Conservation (phyloP, 2,797 vertebrate species). For the Austrolebias charrua region DNA sequence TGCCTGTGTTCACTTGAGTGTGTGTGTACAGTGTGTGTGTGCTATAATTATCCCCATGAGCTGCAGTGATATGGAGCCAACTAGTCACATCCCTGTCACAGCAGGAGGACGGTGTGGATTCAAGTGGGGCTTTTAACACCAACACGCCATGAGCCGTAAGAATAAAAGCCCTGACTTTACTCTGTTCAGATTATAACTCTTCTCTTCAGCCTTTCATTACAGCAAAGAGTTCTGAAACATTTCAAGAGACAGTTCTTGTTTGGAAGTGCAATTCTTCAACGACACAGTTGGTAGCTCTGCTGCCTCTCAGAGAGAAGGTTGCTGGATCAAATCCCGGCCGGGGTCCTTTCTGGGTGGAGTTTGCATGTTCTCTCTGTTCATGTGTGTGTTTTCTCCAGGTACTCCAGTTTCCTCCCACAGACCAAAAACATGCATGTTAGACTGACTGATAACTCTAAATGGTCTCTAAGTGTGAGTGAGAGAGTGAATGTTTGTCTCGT, state of each 20-base stretch:
- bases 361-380: no score
- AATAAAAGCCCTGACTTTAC: neutral
- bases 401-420: no score
- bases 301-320: no score
- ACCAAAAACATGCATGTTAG: no score
- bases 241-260: conserved; percentile 15
- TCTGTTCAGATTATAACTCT: neutral
- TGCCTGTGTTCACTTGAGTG: conserved; percentile 28
- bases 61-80: conserved; percentile 41
- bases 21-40: conserved; percentile 24
- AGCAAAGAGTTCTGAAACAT: conserved; percentile 6
- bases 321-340: no score
- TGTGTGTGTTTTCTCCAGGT: no score
- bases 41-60: conserved; percentile 58
- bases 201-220: conserved; percentile 14
- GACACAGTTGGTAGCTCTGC: neutral
- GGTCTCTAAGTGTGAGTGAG: no score
- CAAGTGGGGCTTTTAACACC: conserved; percentile 36
- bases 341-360: no score
- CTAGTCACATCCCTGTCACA: conserved; percentile 43
- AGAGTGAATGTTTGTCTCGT: no score
- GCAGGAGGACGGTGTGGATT: conserved; percentile 32
- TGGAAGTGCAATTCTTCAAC: conserved; percentile 17
- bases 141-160: conserved; percentile 14
- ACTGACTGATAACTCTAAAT: no score